These are phyloP conservation scores for Microplitis deprimator DNA, from an alignment of 2,888 invertebrate genomes.

Conservation along the genomic window DNA sequence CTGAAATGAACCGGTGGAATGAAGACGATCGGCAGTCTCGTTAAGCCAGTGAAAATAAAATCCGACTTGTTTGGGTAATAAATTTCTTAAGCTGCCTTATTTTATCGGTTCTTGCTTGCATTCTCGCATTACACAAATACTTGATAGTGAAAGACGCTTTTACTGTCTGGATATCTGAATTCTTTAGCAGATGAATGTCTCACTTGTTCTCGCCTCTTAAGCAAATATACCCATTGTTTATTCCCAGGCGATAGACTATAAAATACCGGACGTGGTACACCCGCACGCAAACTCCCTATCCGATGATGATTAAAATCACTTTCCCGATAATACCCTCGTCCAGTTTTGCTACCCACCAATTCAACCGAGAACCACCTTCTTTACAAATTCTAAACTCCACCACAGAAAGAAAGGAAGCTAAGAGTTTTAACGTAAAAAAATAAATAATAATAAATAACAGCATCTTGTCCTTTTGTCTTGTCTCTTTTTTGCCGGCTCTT, in stretches of 20 bases:
- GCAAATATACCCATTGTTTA: slow-evolving; percentile 24
- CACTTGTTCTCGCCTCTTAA: slow-evolving; percentile 26
- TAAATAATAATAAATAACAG: neutral
- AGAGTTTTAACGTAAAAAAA: neutral
- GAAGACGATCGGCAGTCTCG: slow-evolving; percentile 47
- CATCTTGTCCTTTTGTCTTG: slow-evolving; percentile 37
- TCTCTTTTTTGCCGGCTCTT: slow-evolving; percentile 23
- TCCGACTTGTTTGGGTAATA: slow-evolving; percentile 16
- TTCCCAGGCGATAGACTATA: slow-evolving; percentile 4
- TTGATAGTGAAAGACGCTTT: slow-evolving; percentile 9
- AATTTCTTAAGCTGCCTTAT: neutral
- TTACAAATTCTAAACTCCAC: neutral
- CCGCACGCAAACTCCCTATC: slow-evolving; percentile 46
- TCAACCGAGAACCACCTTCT: neutral
- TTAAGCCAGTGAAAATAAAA: slow-evolving; percentile 33
- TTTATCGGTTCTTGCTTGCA: neutral
- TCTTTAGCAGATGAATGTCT: neutral
- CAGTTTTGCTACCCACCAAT: slow-evolving; percentile 21
- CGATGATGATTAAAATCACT: slow-evolving; percentile 59
- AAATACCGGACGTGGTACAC: slow-evolving; percentile 42
- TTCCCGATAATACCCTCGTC: slow-evolving; percentile 50
- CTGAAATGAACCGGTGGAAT: slow-evolving; percentile 6
- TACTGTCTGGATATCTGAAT: neutral
- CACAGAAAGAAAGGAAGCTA: neutral
- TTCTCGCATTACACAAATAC: neutral